Evolutionary conservation across 2,113 vertebrate genomes (phyloP).

Genomic region (Heterotilapia buettikoferi): DNA sequence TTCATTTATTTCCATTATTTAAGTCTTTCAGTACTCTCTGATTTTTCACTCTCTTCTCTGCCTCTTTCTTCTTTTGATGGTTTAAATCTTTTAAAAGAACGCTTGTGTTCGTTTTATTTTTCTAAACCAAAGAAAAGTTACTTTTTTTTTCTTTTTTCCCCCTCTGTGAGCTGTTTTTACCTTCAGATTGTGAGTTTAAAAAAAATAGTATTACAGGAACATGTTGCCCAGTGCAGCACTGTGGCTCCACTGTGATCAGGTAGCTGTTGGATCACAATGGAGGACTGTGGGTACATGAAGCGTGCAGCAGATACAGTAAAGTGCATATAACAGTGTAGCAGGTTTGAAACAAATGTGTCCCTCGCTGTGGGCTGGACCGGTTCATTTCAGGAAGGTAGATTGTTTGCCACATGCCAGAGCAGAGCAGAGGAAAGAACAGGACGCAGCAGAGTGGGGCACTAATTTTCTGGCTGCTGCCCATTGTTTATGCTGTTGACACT

Average conservation of each 20-base stretch:
- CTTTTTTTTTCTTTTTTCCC: background rate
- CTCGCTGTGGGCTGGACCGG: background rate
- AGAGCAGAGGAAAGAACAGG: background rate
- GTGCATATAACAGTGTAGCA: background rate
- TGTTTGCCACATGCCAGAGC: background rate
- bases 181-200: background rate
- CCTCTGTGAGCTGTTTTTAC: background rate
- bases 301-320: background rate
- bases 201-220: background rate
- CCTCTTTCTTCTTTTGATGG: background rate
- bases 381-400: background rate
- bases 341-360: background rate
- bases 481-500: slow-evolving; percentile 46
- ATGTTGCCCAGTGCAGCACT: background rate
- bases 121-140: background rate
- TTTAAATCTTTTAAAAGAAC: background rate
- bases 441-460: slow-evolving; percentile 3
- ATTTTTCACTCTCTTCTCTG: background rate
- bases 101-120: background rate
- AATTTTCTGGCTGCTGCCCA: slow-evolving; percentile 34
- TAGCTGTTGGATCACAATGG: background rate
- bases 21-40: background rate
- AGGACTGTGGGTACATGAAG: background rate
- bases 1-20: background rate
- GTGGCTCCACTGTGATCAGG: background rate